Conservation (phyloP, 2,888 invertebrate genomes). For the Tachina grossa region DNA sequence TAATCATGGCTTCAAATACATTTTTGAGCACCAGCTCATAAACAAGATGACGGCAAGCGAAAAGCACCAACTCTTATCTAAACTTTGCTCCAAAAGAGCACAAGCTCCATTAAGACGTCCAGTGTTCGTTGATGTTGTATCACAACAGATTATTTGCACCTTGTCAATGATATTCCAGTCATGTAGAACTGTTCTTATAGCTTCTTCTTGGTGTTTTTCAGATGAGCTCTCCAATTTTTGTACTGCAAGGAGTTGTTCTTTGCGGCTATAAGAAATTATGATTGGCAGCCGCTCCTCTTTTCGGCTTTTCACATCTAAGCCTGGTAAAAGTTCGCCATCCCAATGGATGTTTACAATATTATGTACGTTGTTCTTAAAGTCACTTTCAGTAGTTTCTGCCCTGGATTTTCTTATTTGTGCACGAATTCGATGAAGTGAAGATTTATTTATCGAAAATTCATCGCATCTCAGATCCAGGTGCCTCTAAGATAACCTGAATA, state of each 20-base stretch:
- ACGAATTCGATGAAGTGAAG: constrained; percentile 9
- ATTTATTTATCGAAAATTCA: constrained; percentile 4
- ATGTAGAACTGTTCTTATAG: neutral
- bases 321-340: constrained; percentile 35
- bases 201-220: neutral
- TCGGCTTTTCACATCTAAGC: no score
- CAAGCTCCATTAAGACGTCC: neutral
- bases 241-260: constrained; percentile 26
- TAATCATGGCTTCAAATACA: no score
- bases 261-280: constrained; percentile 3
- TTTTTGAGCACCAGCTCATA: no score
- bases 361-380: constrained; percentile 44
- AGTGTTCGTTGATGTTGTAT: neutral
- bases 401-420: constrained; percentile 2
- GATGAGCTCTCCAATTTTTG: constrained; percentile 17
- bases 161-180: neutral
- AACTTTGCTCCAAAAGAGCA: no score
- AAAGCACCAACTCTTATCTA: constrained; percentile 7
- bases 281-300: constrained; percentile 15
- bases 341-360: constrained; percentile 34
- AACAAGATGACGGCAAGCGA: no score
- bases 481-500: neutral
- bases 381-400: constrained; percentile 31
- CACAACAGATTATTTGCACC: no score
- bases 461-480: neutral